These are phyloP conservation scores for Gobio occitaniae DNA, from an alignment of 2,797 vertebrate species.

Conservation along the genomic window DNA sequence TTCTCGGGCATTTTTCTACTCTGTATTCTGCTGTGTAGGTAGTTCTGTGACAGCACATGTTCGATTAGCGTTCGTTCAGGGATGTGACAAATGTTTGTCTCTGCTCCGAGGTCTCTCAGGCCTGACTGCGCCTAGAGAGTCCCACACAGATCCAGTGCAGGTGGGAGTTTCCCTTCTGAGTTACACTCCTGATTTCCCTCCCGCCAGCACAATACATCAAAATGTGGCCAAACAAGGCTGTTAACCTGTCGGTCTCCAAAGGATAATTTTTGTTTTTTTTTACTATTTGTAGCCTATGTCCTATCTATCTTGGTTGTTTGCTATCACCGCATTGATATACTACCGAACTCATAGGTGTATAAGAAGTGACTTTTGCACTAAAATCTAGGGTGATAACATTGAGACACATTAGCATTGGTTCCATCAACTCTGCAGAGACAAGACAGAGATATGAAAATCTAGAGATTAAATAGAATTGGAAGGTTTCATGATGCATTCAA, in stretches of 20 bases:
- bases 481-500: slow-evolving; percentile 49
- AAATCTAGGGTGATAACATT: background rate
- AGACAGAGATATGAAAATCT: slow-evolving; percentile 30
- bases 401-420: background rate
- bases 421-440: background rate
- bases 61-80: slow-evolving; percentile 25
- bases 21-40: slow-evolving; percentile 42
- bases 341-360: background rate
- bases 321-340: slow-evolving; percentile 12
- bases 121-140: slow-evolving; percentile 23
- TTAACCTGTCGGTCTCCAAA: slow-evolving; percentile 34
- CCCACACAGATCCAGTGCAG: slow-evolving; percentile 34
- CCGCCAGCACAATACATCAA: slow-evolving; percentile 38
- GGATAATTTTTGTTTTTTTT: background rate
- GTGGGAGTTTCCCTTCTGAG: slow-evolving; percentile 21
- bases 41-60: slow-evolving; percentile 47
- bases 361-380: background rate
- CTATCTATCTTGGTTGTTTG: slow-evolving; percentile 18
- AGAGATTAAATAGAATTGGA: slow-evolving; percentile 35
- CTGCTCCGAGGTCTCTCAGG: slow-evolving; percentile 45
- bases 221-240: slow-evolving; percentile 32
- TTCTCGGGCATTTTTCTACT: slow-evolving; percentile 21
- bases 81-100: slow-evolving; percentile 53
- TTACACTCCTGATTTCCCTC: slow-evolving; percentile 24
- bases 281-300: background rate